These are phyloP conservation scores for Thunnus thynnus DNA, from an alignment of 2,113 vertebrate genomes.

Conservation along the genomic window DNA sequence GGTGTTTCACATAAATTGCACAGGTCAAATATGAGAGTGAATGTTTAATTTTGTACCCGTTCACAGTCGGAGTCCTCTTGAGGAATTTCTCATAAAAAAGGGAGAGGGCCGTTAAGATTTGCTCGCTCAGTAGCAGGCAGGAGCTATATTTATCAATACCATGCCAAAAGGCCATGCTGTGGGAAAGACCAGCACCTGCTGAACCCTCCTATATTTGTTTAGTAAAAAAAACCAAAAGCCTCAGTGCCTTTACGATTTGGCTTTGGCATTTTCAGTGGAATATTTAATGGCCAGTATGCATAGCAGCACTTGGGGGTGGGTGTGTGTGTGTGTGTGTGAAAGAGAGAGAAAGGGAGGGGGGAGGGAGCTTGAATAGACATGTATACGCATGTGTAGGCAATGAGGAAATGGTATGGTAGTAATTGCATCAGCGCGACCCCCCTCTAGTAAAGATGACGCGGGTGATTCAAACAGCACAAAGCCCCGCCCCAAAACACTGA, in stretches of 20 bases:
- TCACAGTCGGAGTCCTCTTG: not conserved
- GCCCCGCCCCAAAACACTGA: conserved; percentile 35
- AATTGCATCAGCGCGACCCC: conserved; percentile 41
- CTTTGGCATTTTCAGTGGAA: not conserved
- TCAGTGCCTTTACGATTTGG: not conserved
- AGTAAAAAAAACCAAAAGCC: not conserved
- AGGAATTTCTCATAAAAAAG: not conserved
- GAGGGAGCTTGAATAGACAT: not conserved
- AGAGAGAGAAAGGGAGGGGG: not conserved
- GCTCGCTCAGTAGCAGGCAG: conserved; percentile 17
- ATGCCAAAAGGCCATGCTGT: conserved; percentile 21
- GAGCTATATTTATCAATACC: conserved; percentile 58
- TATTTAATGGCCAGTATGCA: not conserved
- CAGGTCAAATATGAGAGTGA: too few species aligned
- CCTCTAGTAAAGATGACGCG: not conserved
- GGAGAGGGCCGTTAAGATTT: not conserved
- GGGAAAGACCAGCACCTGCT: not conserved
- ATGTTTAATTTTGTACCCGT: too few species aligned
- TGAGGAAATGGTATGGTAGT: not conserved
- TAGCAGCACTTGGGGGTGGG: not conserved
- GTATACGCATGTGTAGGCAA: not conserved
- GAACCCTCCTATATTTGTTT: conserved; percentile 10
- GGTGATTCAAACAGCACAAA: not conserved
- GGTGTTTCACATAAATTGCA: not conserved
- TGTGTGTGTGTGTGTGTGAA: not conserved